Evolutionary conservation across 1,140 invertebrate species (phyloP), one percentile per base, ranked within the genome.

Genomic region (Nilaparvata lugens): DNA sequence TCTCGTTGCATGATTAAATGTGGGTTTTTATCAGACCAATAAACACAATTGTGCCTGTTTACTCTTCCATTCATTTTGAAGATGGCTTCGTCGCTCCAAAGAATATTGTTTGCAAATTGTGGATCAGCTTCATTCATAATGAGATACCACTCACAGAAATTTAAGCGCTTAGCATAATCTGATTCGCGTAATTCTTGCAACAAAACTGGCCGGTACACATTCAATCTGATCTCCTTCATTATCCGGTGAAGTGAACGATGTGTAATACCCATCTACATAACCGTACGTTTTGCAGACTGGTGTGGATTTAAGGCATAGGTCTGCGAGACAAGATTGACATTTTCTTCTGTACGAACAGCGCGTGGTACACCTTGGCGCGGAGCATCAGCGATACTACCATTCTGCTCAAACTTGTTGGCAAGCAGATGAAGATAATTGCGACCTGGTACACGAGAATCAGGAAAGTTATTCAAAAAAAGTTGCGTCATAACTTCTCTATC

Each of bases 41-140:
- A 19, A 53, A 53, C 52, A 53, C 52, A 53, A 53, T 53, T 53
- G 52, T 53, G 52, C 16, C 52, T 16, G 52, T 53, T 53, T 23
- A 53, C 23, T 16, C 23, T 16, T 19, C 52, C 52, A 53, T 53
- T 53, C 14, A 53, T 16, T 23, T 53, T 23, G 52, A 53, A 53
- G 28, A 25, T 4, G 28, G 52, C 52, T 53, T 24, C 18, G 28
- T 53, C 52, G 7, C 25, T 28, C 25, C 25, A 23, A 21, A 59
- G 35, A 38, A 59, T 59, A 23, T 25, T 59, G 7, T 19, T 25
- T 13, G 5, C 51, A 59, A 59, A 59, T 18, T 48, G 23, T 25
- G 35, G 35, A 23, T 58, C 40, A 19, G 38, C 35, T 45, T 43
- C 56, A 13, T 18, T 21, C 13, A 18, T 16, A 43, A 58, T 58